Percentiles rank a stretch among this genome's conserved stretches.
These are phyloP conservation scores for Lydus trimaculatus DNA, from an alignment of 2,888 invertebrate species.

Conservation along the genomic window DNA sequence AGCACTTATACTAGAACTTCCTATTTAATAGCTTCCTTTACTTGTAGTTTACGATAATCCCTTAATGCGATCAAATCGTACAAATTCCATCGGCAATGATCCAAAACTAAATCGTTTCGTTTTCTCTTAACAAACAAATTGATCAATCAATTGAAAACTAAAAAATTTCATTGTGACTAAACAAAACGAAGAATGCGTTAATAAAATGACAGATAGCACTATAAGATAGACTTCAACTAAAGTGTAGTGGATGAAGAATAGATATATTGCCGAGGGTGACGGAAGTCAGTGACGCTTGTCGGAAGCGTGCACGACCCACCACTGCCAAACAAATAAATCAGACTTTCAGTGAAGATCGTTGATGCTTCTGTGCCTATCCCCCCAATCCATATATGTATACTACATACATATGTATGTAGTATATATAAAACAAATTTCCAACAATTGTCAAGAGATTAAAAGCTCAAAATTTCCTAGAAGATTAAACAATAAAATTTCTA, in stretches of 20 bases:
- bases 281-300: constrained; percentile 38
- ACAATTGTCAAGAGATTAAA: neutral
- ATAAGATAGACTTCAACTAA: constrained; percentile 41
- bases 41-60: neutral
- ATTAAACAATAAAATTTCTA: neutral
- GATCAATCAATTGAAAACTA: neutral
- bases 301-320: constrained; percentile 37
- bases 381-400: neutral
- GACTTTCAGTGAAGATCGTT: neutral
- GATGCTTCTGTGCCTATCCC: neutral
- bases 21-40: neutral
- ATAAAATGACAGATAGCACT: constrained; percentile 46
- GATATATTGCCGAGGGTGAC: constrained; percentile 44
- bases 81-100: neutral
- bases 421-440: neutral
- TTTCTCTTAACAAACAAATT: neutral
- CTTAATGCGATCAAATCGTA: neutral
- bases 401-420: neutral
- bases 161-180: neutral
- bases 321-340: constrained; percentile 44
- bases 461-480: neutral
- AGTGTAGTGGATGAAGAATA: constrained; percentile 50
- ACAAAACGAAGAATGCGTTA: constrained; percentile 40
- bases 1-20: neutral
- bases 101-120: neutral